Conservation (phyloP, 2,888 invertebrate species). For the Papilio gigon region DNA sequence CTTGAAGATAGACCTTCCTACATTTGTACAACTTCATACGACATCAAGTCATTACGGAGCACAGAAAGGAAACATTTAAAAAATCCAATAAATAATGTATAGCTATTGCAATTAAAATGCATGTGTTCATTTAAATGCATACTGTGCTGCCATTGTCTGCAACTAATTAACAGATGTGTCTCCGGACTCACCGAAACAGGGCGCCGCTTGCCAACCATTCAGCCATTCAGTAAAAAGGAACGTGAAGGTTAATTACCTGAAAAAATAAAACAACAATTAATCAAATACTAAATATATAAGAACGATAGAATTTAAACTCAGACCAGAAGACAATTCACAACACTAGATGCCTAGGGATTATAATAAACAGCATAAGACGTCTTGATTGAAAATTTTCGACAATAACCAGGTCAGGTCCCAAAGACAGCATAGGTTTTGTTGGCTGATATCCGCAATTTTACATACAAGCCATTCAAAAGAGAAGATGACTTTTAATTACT, state of each 20-base stretch:
- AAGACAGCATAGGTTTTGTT: too few species aligned
- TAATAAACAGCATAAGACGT: too few species aligned
- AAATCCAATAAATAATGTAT: slow-evolving; percentile 5
- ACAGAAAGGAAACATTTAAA: slow-evolving; percentile 4
- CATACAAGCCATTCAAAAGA: too few species aligned
- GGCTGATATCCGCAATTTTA: too few species aligned
- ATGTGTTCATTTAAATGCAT: slow-evolving; percentile 33
- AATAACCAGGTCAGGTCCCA: too few species aligned
- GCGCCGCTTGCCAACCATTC: slow-evolving; percentile 74
- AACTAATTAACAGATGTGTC: slow-evolving; percentile 68
- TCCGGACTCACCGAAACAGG: slow-evolving; percentile 73
- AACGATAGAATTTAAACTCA: neutral
- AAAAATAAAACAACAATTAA: slow-evolving; percentile 73
- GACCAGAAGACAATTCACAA: neutral
- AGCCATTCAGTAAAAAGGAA: slow-evolving; percentile 71
- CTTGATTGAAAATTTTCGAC: too few species aligned
- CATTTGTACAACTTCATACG: neutral
- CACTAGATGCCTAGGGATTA: too few species aligned
- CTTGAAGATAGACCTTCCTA: neutral
- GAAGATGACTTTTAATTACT: too few species aligned
- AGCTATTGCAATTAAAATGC: slow-evolving; percentile 1
- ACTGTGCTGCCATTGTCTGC: slow-evolving; percentile 28
- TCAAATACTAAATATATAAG: neutral
- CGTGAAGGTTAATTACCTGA: slow-evolving; percentile 81
- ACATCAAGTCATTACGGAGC: neutral